Conservation (phyloP, 2,113 vertebrate genomes). For the Blennius ocellaris region DNA sequence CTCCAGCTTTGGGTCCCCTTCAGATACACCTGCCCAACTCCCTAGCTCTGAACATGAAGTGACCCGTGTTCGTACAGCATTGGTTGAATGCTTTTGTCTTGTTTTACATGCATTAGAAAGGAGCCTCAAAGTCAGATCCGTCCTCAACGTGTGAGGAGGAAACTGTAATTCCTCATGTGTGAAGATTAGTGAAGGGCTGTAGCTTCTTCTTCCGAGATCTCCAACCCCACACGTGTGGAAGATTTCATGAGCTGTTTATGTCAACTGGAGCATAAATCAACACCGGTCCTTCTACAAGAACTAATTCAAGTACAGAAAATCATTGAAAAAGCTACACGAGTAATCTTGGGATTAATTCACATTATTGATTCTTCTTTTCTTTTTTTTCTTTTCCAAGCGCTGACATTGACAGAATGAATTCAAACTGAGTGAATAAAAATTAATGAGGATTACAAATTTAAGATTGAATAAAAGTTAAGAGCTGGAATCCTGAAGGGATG, state of each 20-base stretch:
- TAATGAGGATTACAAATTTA: slow-evolving; percentile 38
- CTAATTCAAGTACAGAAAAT: slow-evolving; percentile 54
- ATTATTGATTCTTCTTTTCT: slow-evolving; percentile 42
- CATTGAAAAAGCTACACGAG: slow-evolving; percentile 35
- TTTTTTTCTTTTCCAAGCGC: slow-evolving; percentile 19
- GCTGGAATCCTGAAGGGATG: slow-evolving; percentile 31
- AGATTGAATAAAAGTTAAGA: slow-evolving; percentile 27
- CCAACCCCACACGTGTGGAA: not conserved
- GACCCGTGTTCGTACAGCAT: slow-evolving; percentile 1
- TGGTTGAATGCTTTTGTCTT: slow-evolving; percentile 36
- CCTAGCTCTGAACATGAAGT: slow-evolving; percentile 10
- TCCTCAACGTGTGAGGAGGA: not conserved
- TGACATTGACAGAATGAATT: slow-evolving; percentile 54
- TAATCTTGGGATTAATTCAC: slow-evolving; percentile 64
- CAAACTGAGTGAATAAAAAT: slow-evolving; percentile 33
- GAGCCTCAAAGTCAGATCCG: slow-evolving; percentile 7
- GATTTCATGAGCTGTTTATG: slow-evolving; percentile 41
- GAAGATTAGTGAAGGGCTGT: slow-evolving; percentile 15
- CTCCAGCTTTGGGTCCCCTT: slow-evolving; percentile 16
- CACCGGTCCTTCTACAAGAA: slow-evolving; percentile 18
- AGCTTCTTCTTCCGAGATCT: not conserved
- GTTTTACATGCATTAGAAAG: slow-evolving; percentile 14
- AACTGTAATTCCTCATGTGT: slow-evolving; percentile 1
- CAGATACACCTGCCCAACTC: slow-evolving; percentile 7
- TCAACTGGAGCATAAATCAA: slow-evolving; percentile 16